Base-by-base conservation (phyloP, 1,140 invertebrate genomes). In the Dendroctonus ponderosae region DNA sequence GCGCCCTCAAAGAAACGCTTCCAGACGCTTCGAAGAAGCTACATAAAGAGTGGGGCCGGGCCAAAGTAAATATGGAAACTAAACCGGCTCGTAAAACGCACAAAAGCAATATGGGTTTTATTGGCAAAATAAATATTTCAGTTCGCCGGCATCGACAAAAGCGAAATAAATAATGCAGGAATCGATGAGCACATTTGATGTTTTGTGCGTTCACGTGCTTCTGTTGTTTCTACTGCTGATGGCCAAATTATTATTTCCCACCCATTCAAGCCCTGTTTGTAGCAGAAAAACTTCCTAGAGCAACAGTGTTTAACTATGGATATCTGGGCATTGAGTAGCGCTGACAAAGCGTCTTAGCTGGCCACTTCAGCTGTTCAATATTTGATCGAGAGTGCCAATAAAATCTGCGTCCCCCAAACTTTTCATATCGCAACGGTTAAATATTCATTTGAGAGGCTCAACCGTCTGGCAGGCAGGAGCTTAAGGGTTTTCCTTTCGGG, bases 111-210 rank as follows among this genome's bases (percentile, higher is more conserved):
- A 26, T 26, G 50, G 14, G 50, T 14, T n/a, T 52, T 52, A 52
- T 52, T 52, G 50, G 8, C 15, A 52, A 14, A 52, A 12, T 52
- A 52, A 52, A 52, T 52, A 52, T 52, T 52, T 52, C 9, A 52
- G 50, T 52, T 52, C 50, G 15, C 5, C 14, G 44, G 50, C 50
- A 11, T 26, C 38, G n/a, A 26, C 26, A 26, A 52, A 52, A 52
- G 50, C 6, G n/a, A 37, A 52, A 52, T 26, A 52, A 52, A 14
- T 52, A 15, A 52, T 52, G 50, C 50, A 46, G 9, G 9, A 46
- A 46, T 46, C 26, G 26, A 26, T 26, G 26, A 26, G 26, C 26
- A 26, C 26, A 26, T 26, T 26, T 26, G 1, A 26, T 26, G 26
- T 26, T 26, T 26, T 26, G 26, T 26, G 26, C 26, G 26, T 26